These are phyloP conservation scores for Chloroceryle aenea DNA, from an alignment of 2,113 vertebrate species.

Conservation along the genomic window DNA sequence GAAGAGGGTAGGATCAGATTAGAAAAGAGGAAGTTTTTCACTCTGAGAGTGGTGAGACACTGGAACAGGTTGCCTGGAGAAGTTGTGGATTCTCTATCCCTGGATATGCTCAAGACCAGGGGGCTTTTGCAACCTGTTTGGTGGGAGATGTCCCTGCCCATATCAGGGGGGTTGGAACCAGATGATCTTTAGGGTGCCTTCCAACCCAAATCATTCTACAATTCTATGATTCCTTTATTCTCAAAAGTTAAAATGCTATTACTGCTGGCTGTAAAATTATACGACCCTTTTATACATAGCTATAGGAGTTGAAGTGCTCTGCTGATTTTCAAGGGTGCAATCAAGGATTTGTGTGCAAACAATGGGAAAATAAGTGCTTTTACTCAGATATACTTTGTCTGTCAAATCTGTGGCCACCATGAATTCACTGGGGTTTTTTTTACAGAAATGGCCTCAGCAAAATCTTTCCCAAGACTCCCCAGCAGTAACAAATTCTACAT, in stretches of 20 bases:
- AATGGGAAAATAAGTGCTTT: not conserved
- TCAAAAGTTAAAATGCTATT: conserved; percentile 4
- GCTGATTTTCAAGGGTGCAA: conserved; percentile 12
- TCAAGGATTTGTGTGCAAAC: conserved; percentile 24
- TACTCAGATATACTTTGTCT: not conserved
- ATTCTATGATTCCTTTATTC: not conserved
- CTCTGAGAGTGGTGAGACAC: too few species aligned
- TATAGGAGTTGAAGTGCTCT: not conserved
- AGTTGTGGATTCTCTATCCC: too few species aligned
- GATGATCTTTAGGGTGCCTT: too few species aligned
- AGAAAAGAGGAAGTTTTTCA: too few species aligned
- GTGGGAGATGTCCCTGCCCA: too few species aligned
- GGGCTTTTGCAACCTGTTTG: too few species aligned
- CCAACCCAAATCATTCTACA: too few species aligned
- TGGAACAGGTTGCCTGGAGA: too few species aligned
- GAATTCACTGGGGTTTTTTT: not conserved
- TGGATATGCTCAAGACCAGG: too few species aligned
- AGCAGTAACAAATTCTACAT: not conserved
- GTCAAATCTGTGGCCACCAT: not conserved
- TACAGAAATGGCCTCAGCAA: not conserved
- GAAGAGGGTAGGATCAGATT: too few species aligned
- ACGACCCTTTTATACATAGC: conserved; percentile 1
- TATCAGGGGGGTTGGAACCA: too few species aligned
- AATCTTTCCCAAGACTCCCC: not conserved
- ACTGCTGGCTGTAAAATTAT: conserved; percentile 10